A percentile compares a stretch with the other conserved stretches of the same genome.
Conservation (phyloP, 2,113 vertebrate species). For the Charadrius vociferus region DNA sequence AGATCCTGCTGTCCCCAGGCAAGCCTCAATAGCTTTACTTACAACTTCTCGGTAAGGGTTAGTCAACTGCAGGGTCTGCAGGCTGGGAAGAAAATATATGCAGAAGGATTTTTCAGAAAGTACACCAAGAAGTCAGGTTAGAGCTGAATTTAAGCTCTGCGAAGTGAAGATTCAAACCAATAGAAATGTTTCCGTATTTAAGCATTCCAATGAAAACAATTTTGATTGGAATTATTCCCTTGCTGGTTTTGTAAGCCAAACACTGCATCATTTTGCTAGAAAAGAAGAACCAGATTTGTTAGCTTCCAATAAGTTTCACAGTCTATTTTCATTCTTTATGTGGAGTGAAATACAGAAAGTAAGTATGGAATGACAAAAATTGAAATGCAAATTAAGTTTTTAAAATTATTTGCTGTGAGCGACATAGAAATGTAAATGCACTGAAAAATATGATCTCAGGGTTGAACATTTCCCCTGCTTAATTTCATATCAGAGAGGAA, state of each 20-base stretch:
- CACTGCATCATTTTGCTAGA: slow-evolving; percentile 27
- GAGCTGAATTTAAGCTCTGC: slow-evolving; percentile 30
- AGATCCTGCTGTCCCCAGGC: not conserved
- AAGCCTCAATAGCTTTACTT: not conserved
- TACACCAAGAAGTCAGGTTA: not conserved
- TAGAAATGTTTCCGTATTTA: slow-evolving; percentile 32
- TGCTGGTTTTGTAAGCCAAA: slow-evolving; percentile 37
- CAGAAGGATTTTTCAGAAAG: not conserved
- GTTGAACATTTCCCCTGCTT: not conserved
- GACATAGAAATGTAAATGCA: not conserved
- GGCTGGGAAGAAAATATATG: not conserved
- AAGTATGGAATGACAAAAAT: slow-evolving; percentile 21
- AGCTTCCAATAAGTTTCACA: slow-evolving; percentile 36
- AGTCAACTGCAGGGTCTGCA: not conserved
- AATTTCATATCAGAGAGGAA: slow-evolving; percentile 9
- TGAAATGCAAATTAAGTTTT: slow-evolving; percentile 38
- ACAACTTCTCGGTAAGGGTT: not conserved
- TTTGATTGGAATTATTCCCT: slow-evolving; percentile 63
- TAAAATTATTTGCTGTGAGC: not conserved
- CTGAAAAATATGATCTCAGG: not conserved
- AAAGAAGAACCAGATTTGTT: slow-evolving; percentile 29
- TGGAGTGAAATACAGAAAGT: not conserved
- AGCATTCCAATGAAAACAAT: slow-evolving; percentile 58
- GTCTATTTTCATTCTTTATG: slow-evolving; percentile 38
- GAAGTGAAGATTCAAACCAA: slow-evolving; percentile 43